Percentiles rank a stretch among this genome's conserved stretches.
Evolutionary conservation across 2,797 vertebrate genomes (phyloP).

Genomic region (Mionectes olivaceus): DNA sequence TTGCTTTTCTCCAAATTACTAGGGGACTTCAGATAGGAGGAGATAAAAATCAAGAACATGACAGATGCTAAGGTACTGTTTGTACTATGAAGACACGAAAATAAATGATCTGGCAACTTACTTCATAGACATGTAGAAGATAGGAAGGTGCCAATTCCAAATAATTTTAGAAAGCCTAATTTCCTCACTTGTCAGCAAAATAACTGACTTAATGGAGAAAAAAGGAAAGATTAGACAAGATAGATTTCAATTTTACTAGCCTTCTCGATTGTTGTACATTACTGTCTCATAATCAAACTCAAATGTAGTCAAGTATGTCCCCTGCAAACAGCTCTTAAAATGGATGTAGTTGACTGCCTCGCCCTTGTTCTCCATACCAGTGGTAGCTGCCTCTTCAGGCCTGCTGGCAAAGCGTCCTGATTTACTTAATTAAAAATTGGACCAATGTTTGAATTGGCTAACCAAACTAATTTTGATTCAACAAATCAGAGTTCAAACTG

Average conservation of each 20-base stretch:
- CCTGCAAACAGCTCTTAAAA: not conserved
- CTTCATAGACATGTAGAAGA: not conserved
- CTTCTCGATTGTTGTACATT: not conserved
- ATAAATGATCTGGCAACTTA: not conserved
- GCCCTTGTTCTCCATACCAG: not conserved
- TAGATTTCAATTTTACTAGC: not conserved
- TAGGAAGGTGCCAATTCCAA: not conserved
- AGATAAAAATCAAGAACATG: not conserved
- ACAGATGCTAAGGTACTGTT: slow-evolving; percentile 21
- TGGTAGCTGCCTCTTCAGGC: not conserved
- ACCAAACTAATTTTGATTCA: not conserved
- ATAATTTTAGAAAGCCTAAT: not conserved
- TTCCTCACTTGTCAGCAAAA: not conserved
- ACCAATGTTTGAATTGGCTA: not conserved
- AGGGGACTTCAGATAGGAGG: not conserved
- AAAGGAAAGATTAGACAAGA: not conserved
- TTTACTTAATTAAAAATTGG: not conserved
- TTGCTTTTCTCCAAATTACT: not conserved
- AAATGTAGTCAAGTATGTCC: not conserved
- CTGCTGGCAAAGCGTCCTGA: not conserved
- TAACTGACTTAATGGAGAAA: not conserved
- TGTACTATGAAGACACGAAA: not conserved
- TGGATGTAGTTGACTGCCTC: not conserved
- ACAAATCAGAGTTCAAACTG: not conserved
- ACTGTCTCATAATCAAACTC: not conserved